Conservation (phyloP, 2,888 invertebrate genomes). For the Protodeltote pygarga region DNA sequence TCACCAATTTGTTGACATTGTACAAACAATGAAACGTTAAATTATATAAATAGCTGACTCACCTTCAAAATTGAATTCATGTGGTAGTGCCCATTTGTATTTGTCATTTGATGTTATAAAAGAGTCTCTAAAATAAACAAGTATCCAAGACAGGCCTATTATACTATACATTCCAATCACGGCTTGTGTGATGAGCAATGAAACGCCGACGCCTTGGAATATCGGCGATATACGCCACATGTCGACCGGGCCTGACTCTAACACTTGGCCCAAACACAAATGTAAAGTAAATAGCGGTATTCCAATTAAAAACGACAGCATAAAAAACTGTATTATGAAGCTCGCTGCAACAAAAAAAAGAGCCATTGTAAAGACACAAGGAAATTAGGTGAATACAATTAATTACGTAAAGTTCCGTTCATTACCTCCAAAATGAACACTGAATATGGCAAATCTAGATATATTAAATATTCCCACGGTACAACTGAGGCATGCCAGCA, state of each 20-base stretch:
- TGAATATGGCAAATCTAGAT: slow-evolving; percentile 94
- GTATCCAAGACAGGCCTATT: slow-evolving; percentile 96
- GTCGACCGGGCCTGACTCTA: slow-evolving; percentile 94
- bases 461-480: slow-evolving; percentile 96
- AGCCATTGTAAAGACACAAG: slow-evolving; percentile 30
- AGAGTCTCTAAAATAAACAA: slow-evolving; percentile 95
- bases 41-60: slow-evolving; percentile 49
- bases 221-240: slow-evolving; percentile 98
- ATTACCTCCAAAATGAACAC: slow-evolving; percentile 94
- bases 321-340: slow-evolving; percentile 95
- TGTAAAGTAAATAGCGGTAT: slow-evolving; percentile 95
- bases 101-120: slow-evolving; percentile 93
- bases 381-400: slow-evolving; percentile 30
- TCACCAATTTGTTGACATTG: slow-evolving; percentile 53
- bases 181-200: slow-evolving; percentile 92
- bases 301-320: slow-evolving; percentile 93
- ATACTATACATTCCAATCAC: slow-evolving; percentile 95
- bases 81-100: slow-evolving; percentile 94
- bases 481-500: slow-evolving; percentile 94
- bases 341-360: slow-evolving; percentile 87
- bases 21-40: slow-evolving; percentile 48
- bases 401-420: slow-evolving; percentile 28
- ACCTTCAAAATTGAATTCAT: slow-evolving; percentile 90
- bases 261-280: slow-evolving; percentile 94
- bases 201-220: slow-evolving; percentile 95